These are phyloP conservation scores for Calycopis cecrops DNA, from an alignment of 1,140 invertebrate species.

Conservation along the genomic window DNA sequence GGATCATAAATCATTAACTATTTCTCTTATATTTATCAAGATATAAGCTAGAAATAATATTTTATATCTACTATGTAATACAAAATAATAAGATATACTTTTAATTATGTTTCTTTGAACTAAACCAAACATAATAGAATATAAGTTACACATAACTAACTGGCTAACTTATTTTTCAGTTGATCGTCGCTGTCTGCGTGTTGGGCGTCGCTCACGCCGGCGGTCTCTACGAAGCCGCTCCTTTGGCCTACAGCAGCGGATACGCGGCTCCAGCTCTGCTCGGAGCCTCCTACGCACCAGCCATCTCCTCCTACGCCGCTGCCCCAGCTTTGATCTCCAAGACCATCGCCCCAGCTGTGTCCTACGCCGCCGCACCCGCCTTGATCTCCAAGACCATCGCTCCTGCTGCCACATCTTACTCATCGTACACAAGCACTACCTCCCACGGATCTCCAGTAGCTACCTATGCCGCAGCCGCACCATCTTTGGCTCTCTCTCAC, in stretches of 20 bases:
- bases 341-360: constrained; percentile 25
- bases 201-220: constrained; percentile 28
- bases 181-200: constrained; percentile 30
- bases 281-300: constrained; percentile 21
- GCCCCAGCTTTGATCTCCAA: constrained; percentile 31
- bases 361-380: constrained; percentile 20
- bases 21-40: too few relatives aligned
- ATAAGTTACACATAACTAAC: too few relatives aligned
- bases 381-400: constrained; percentile 32
- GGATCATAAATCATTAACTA: too few relatives aligned
- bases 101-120: constrained; percentile 2
- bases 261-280: constrained; percentile 24
- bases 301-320: neutral
- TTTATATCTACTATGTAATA: too few relatives aligned
- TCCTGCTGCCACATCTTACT: constrained; percentile 17
- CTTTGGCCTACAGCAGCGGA: constrained; percentile 29
- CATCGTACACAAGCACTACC: neutral
- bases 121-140: too few relatives aligned
- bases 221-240: constrained; percentile 24
- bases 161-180: constrained; percentile 17
- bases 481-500: constrained; percentile 21
- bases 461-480: constrained; percentile 23
- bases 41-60: too few relatives aligned
- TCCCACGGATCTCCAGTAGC: neutral
- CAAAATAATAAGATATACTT: too few relatives aligned